A percentile compares a stretch with the other conserved stretches of the same genome.
Conservation (phyloP, 2,888 invertebrate genomes). For the Merodon equestris region DNA sequence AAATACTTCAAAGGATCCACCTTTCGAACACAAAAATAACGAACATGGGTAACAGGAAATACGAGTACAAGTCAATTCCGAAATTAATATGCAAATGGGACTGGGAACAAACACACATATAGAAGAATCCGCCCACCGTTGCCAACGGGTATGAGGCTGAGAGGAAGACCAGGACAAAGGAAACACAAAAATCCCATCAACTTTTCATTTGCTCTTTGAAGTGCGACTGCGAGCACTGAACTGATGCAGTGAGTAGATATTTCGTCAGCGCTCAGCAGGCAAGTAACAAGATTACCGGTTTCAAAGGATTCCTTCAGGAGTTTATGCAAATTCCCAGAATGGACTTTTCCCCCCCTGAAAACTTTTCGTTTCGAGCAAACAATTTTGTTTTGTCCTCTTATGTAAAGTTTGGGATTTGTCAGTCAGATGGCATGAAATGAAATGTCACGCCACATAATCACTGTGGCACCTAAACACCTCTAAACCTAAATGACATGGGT, state of each 20-base stretch:
- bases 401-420: no score
- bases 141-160: conserved; percentile 14
- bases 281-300: conserved; percentile 48
- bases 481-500: conserved; percentile 33
- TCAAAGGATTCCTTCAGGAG: conserved; percentile 50
- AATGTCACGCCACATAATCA: conserved; percentile 62
- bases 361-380: no score
- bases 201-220: conserved; percentile 60
- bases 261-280: conserved; percentile 27
- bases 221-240: conserved; percentile 5
- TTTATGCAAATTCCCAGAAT: not conserved
- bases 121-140: conserved; percentile 1
- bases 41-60: no score
- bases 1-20: conserved; percentile 57
- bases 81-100: conserved; percentile 64
- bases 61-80: conserved; percentile 45
- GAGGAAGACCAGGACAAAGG: conserved; percentile 8
- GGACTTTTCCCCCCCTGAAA: no score
- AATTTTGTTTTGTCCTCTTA: no score
- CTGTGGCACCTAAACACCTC: conserved; percentile 36
- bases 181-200: conserved; percentile 59
- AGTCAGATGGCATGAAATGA: conserved; percentile 31
- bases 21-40: conserved; percentile 8
- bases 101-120: conserved; percentile 11
- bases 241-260: not conserved